Base-by-base conservation (phyloP, 2,797 vertebrate genomes). In the Momotus momota region DNA sequence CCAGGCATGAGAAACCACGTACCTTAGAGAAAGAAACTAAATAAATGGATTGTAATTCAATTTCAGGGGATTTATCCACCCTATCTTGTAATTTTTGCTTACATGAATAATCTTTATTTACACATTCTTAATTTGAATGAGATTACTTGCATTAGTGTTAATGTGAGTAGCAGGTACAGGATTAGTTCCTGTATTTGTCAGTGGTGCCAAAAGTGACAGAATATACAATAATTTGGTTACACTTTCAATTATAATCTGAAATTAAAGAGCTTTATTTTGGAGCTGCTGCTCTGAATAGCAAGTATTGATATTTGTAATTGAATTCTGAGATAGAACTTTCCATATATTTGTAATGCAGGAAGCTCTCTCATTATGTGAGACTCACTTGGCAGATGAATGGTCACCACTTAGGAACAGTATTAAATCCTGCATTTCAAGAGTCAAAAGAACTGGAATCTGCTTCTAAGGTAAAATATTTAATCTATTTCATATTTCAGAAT, bases 341-440 rank as follows among this genome's bases (percentile, higher is more conserved):
- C 73, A 52, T 92, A 98, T 98, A 98, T 96, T 97, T 97, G 25
- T 94, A 92, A 98, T 96, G 91, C 96, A 98, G 98, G 98, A 98
- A 87, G 98, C 97, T 98, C 67, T 74, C 41, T 70, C 98, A 98
- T 95, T 98, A 98, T 88, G 89, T 95, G 57, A 94, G 80, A 90
- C 98, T 98, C 85, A 97, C 98, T 96, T 98, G 98, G 80, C 98
- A 98, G 96, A 98, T 98, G 96, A 98, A 94, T 96, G 98, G 98
- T 97, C 98, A 98, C 93, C 98, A 98, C 33, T 96, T 99, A 86
- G 98, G 97, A 90, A 98, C 98, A 31, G 97, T 99, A 92, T 97
- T 99, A 95, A 99, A 98, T 96, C 94, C 98, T 93, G 97, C 98
- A 80, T 99, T 99, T 97, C 97, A 98, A 77, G 97, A 98, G 90